Percentiles rank a stretch among this genome's conserved stretches.
These are phyloP conservation scores for Oceanodroma tethys DNA, from an alignment of 2,113 vertebrate genomes.

Conservation along the genomic window DNA sequence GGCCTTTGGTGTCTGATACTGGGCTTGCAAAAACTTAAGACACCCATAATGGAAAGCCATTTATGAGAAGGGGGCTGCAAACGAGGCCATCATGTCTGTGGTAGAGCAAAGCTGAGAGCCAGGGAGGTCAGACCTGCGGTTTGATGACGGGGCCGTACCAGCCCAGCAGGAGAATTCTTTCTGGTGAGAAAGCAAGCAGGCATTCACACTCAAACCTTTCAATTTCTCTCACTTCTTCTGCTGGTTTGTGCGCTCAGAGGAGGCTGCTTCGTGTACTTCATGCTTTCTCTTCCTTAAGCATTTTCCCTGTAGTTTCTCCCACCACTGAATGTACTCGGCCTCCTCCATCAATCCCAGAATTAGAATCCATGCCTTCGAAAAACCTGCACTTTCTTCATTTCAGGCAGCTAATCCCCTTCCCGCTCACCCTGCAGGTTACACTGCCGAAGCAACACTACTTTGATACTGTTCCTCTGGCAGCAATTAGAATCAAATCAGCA, in stretches of 20 bases:
- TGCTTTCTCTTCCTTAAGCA: not conserved
- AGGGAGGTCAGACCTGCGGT: not conserved
- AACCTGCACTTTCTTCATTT: not conserved
- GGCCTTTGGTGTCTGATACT: not conserved
- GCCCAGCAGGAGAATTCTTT: not conserved
- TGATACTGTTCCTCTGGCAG: conserved; percentile 48
- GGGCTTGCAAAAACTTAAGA: not conserved
- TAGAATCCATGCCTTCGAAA: not conserved
- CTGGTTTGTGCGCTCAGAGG: not conserved
- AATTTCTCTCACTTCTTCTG: not conserved
- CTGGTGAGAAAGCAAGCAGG: not conserved
- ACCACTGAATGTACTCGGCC: not conserved
- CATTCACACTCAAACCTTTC: fast-evolving
- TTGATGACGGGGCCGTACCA: not conserved
- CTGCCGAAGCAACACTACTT: not conserved
- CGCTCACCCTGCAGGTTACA: not conserved
- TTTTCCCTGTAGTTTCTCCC: not conserved
- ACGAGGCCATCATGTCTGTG: not conserved
- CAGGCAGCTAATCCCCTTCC: not conserved
- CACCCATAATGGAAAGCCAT: not conserved
- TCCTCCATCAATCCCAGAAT: not conserved
- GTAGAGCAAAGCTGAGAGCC: not conserved
- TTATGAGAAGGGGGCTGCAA: not conserved
- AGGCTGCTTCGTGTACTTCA: not conserved
- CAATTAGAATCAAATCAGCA: conserved; percentile 63